Conservation (phyloP, 2,797 vertebrate species). For the Alauda arvensis region DNA sequence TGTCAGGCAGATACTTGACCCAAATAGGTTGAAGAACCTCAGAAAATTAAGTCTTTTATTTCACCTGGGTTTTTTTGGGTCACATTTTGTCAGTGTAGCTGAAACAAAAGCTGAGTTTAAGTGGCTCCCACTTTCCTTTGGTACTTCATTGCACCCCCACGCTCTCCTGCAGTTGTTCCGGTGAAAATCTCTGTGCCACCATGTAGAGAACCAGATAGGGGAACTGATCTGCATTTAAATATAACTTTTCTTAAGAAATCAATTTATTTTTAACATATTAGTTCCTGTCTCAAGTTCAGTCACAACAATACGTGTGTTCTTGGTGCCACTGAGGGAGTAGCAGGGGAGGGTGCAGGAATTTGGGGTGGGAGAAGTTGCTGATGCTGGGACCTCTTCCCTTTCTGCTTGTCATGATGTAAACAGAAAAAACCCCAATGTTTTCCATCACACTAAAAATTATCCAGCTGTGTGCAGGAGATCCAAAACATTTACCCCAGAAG, state of each 20-base stretch:
- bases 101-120: background rate
- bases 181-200: background rate
- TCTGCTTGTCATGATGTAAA: background rate
- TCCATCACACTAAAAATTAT: background rate
- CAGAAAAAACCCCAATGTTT: background rate
- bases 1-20: background rate
- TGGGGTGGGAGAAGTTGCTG: background rate
- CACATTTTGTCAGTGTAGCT: background rate
- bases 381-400: background rate
- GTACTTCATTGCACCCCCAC: background rate
- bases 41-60: background rate
- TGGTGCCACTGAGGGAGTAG: background rate
- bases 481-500: background rate
- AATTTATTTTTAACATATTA: conserved; percentile 24
- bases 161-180: conserved; percentile 15
- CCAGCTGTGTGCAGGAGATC: background rate
- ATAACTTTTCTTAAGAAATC: conserved; percentile 26
- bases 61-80: background rate
- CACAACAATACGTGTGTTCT: rapidly evolving
- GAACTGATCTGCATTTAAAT: conserved; percentile 18
- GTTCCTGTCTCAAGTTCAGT: conserved; percentile 29
- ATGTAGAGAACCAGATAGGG: background rate
- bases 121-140: conserved; percentile 1
- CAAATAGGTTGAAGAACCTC: background rate
- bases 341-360: background rate